These are phyloP conservation scores for Lysandra bellargus DNA, from an alignment of 2,888 invertebrate genomes.

Conservation along the genomic window DNA sequence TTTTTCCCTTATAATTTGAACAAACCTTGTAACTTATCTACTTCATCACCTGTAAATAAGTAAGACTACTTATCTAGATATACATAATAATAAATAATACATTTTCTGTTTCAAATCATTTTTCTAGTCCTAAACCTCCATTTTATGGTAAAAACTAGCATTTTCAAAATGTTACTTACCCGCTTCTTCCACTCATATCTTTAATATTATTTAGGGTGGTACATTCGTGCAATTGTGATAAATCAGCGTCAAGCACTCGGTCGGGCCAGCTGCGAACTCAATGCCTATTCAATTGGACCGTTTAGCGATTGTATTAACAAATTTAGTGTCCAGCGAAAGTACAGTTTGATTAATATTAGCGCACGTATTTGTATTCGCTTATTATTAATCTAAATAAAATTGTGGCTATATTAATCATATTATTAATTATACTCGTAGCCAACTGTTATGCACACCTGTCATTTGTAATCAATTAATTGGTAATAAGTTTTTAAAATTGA, in stretches of 20 bases:
- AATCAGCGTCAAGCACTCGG: background rate
- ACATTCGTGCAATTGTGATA: constrained; percentile 7
- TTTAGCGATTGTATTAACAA: constrained; percentile 16
- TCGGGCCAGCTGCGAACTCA: constrained; percentile 26
- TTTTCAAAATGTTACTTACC: no score
- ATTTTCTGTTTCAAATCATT: no score
- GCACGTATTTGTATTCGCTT: constrained; percentile 3
- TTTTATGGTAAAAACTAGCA: no score
- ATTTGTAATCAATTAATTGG: background rate
- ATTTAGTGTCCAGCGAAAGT: background rate
- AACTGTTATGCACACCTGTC: background rate
- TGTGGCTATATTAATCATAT: background rate
- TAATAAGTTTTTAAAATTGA: no score
- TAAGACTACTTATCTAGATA: no score
- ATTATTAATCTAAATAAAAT: no score
- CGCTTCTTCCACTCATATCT: no score
- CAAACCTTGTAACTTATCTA: no score
- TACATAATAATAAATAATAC: no score
- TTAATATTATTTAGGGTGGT: background rate
- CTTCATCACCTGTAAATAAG: no score
- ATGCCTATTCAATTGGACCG: constrained; percentile 14
- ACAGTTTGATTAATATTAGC: background rate
- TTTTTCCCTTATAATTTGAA: no score
- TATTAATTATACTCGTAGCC: background rate
- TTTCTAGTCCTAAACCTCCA: no score